Base-by-base conservation (phyloP, 2,797 vertebrate genomes). In the Remorina albescens region DNA sequence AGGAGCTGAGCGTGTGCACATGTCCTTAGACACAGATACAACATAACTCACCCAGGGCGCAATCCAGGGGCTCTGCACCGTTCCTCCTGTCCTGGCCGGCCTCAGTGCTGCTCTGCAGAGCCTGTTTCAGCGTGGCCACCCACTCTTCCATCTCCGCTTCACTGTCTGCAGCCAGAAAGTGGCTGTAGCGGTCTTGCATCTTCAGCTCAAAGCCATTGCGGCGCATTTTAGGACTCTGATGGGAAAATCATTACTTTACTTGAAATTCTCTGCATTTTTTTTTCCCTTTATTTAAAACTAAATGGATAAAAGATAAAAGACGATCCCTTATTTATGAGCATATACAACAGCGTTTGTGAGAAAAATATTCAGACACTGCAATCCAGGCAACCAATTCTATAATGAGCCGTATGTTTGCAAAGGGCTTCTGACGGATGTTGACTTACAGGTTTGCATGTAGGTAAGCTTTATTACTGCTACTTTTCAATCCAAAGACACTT, bases 81-180 rank as follows among this genome's bases (percentile, higher is more conserved):
- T 95, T 95, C 80, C 97, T 97, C 88, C 95, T 93, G 84, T 99
- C 98, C 69, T 94, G 96, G 62, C 95, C 86, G 74, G 92, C 74
- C 76, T 99, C 98, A 0, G 88, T 84, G 81, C 95, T 95, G 91
- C 94, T 95, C 93, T 97, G 97, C 84, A 99, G 95, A 67, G 97
- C 96, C 87, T 97, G 98, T 78, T 92, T 97, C 86, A 99, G 92
- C 1, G 96, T 98, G 67, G 78, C 84, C 83, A 99, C 93, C 98
- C 98, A 99, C 16, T 99, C 98, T 80, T 99, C 97, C 98, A 99
- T 98, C 92, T 99, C 98, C 51, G 93, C 95, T 80, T 99, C 98
- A 0, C 92, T 98, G 86, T 99, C 98, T 6, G 98, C 97, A 4
- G 97, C 97, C 74, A 99, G 92, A 77, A 97, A 97, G 94, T 98